Percentiles rank a stretch among this genome's conserved stretches.
Evolutionary conservation across 64 coral and sea anemone genomes (phyloP).

Genomic region (Montipora cactus): DNA sequence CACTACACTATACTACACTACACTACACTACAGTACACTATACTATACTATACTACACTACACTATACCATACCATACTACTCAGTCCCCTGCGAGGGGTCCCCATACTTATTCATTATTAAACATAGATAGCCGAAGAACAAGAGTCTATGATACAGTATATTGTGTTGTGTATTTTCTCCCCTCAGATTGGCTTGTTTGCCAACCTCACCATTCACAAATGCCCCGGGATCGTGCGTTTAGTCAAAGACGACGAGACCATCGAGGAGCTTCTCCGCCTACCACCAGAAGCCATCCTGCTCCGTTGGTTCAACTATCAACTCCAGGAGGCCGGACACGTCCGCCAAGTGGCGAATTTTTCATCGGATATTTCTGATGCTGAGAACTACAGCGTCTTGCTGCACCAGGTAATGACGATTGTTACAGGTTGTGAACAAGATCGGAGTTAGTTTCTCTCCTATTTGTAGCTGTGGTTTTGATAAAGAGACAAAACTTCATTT

Average conservation of each 20-base stretch:
- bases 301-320: conserved; percentile 97
- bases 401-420: conserved; percentile 59
- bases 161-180: background rate
- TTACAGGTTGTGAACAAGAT: background rate
- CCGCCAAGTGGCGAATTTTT: conserved; percentile 85
- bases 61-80: no score
- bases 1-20: no score
- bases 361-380: conserved; percentile 80
- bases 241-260: conserved; percentile 85
- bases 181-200: conserved; percentile 89
- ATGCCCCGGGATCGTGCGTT: conserved; percentile 84
- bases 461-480: no score
- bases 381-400: conserved; percentile 95
- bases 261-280: conserved; percentile 78
- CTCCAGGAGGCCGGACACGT: conserved; percentile 81
- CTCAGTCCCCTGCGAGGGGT: no score
- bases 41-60: no score
- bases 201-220: conserved; percentile 77
- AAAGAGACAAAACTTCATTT: no score
- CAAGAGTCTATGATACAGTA: no score
- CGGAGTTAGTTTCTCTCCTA: no score
- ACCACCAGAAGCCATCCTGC: conserved; percentile 84
- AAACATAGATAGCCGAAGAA: no score
- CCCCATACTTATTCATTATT: no score
- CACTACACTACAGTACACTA: no score